Base-by-base conservation (phyloP, 2,888 invertebrate species). In the Spialia ferax region DNA sequence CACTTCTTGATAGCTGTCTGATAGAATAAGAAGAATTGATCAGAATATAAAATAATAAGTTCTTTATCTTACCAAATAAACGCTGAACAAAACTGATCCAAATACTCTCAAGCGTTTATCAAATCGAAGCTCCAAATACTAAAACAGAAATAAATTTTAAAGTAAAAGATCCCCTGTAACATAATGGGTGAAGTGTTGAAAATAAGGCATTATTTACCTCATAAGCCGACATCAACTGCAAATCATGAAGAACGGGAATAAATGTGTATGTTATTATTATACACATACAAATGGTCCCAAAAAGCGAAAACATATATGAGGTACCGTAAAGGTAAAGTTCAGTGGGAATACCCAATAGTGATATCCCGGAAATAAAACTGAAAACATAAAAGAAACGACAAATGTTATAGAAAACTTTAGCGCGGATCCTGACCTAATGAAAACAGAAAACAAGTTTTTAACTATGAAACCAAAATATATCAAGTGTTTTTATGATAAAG, bases 261-360 rank as follows among this genome's bases (percentile, higher is more conserved):
- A 95, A 96, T 20, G 96, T 91, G 62, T 87, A 90, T 8, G 94
- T 94, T 84, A 96, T 94, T 45, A 95, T 86, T 13, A 96, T 71
- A 2, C 95, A 95, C 94, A 96, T 96, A 4, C 94, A 70, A 1
- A 96, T 75, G 15, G 96, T 91, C 0, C 96, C 96, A 8, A 94
- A 86, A 18, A 95, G 86, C 7, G 95, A 94, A 78, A 95, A 96
- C 45, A 95, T 81, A 80, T 97, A 97, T 68, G 96, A 95, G 11
- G 96, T 96, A 0, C 98, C 97, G 78, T 96, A 96, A 11, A 97
- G 89, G 77, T 97, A 97, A 22, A 97, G 92, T 82, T 97, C 97
- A 0, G 97, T 97, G 0, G 97, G 97, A 5, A 95, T 97, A 1
- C 97, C 97, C 73, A 97, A 87, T 42, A 97, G 85, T 0, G 97